Percentiles rank a stretch among this genome's conserved stretches.
Conservation (phyloP, 92 coral and sea anemone genomes). For the Zoanthus solanderi region DNA sequence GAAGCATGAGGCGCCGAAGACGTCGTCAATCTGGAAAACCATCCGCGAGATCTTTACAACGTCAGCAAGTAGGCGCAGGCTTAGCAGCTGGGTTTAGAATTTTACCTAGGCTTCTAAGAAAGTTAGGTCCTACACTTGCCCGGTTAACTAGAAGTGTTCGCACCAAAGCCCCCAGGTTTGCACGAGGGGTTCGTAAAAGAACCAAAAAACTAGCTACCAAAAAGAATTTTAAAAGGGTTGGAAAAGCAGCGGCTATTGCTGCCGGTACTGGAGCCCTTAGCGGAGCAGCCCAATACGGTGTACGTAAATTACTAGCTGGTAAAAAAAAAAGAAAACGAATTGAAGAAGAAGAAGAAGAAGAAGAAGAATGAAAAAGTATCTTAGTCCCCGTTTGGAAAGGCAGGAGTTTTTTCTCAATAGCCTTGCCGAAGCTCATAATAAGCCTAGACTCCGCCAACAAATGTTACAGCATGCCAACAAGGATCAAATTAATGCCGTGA, state of each 20-base stretch:
- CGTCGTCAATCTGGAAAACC: not conserved
- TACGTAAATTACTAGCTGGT: too few relatives aligned
- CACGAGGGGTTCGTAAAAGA: not conserved
- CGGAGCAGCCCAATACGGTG: not conserved
- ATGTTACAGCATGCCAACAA: not conserved
- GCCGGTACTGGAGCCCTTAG: slow-evolving; percentile 20
- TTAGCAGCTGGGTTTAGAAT: not conserved
- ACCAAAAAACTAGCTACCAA: not conserved
- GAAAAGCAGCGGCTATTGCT: not conserved
- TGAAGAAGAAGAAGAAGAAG: too few relatives aligned
- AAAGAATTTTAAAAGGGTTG: slow-evolving; percentile 10
- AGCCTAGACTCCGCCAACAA: not conserved
- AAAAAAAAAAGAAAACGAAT: too few relatives aligned
- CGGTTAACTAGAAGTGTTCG: not conserved
- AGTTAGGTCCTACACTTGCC: not conserved
- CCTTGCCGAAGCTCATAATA: too few relatives aligned
- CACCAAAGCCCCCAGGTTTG: not conserved
- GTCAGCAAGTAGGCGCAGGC: not conserved
- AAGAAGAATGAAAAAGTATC: too few relatives aligned
- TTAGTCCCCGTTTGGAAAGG: too few relatives aligned
- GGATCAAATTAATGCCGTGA: not conserved
- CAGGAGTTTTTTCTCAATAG: too few relatives aligned
- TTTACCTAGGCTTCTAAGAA: not conserved
- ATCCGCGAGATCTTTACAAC: not conserved
- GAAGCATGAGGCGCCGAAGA: not conserved